A percentile compares a stretch with the other conserved stretches of the same genome.
These are phyloP conservation scores for Phylloscopus whistleri DNA, from an alignment of 2,113 vertebrate species.

Conservation along the genomic window DNA sequence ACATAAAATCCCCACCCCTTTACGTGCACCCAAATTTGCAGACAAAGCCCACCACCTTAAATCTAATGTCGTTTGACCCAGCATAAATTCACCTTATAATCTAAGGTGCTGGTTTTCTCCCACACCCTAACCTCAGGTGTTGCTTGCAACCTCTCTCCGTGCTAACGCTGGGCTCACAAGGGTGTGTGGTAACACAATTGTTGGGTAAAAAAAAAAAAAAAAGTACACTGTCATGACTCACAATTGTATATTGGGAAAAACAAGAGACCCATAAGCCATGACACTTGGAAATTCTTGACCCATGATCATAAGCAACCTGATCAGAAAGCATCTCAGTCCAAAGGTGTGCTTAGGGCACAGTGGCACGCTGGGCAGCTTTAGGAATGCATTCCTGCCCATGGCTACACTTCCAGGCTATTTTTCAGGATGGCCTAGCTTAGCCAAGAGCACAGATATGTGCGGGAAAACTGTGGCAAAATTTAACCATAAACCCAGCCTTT, in stretches of 20 bases:
- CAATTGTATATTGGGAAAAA: neutral
- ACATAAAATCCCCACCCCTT: neutral
- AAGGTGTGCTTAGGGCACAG: neutral
- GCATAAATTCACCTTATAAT: neutral
- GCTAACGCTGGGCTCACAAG: neutral
- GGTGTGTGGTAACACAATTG: neutral
- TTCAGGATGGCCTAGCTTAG: neutral
- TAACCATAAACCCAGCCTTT: neutral
- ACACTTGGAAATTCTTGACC: neutral
- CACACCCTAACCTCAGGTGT: neutral
- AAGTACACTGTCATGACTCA: neutral
- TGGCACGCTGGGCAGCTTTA: neutral
- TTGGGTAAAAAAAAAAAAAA: neutral
- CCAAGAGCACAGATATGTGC: neutral
- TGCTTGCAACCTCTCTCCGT: neutral
- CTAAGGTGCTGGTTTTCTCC: neutral
- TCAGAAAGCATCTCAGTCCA: neutral
- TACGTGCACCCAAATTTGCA: neutral
- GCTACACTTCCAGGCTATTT: neutral
- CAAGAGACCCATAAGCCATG: neutral
- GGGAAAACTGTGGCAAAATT: neutral
- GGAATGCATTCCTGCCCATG: neutral
- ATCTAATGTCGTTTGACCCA: neutral
- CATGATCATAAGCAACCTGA: neutral
- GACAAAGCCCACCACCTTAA: neutral